Conservation (phyloP, 2,797 vertebrate genomes). For the Thaleichthys pacificus region DNA sequence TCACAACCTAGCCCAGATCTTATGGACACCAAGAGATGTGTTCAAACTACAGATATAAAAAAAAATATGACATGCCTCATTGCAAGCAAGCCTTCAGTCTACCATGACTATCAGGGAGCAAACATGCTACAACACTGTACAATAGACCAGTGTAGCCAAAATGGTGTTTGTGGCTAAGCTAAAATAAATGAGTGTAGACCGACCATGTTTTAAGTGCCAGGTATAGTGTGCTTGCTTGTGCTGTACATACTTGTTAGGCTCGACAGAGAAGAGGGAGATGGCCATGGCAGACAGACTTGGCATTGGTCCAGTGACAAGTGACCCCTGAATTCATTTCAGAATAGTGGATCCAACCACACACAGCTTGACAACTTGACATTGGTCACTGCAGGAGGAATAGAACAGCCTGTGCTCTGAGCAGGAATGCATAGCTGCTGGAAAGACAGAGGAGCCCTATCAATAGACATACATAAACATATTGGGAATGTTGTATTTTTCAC, state of each 20-base stretch:
- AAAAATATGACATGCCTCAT: constrained; percentile 18
- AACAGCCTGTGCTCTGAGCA: constrained; percentile 1
- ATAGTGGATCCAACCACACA: not conserved
- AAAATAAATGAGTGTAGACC: constrained; percentile 7
- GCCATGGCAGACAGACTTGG: not conserved
- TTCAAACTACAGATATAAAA: constrained; percentile 44
- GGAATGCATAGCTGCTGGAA: not conserved
- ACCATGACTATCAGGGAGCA: constrained; percentile 44
- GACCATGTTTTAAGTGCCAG: constrained; percentile 11
- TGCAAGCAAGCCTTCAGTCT: constrained; percentile 39
- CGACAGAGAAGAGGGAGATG: not conserved
- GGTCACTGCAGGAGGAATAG: not conserved
- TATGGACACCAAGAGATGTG: constrained; percentile 26
- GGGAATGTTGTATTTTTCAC: not conserved
- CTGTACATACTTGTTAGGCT: not conserved
- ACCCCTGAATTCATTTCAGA: not conserved
- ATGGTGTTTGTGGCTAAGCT: constrained; percentile 6
- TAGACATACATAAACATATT: not conserved
- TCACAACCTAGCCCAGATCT: constrained; percentile 38
- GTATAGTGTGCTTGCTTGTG: constrained; percentile 7
- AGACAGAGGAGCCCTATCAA: not conserved
- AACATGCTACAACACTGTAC: not conserved
- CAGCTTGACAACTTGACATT: not conserved
- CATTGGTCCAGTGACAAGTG: not conserved
- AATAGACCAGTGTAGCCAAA: constrained; percentile 30